These are phyloP conservation scores for Mystacides longicornis DNA, from an alignment of 2,888 invertebrate species.

Conservation along the genomic window DNA sequence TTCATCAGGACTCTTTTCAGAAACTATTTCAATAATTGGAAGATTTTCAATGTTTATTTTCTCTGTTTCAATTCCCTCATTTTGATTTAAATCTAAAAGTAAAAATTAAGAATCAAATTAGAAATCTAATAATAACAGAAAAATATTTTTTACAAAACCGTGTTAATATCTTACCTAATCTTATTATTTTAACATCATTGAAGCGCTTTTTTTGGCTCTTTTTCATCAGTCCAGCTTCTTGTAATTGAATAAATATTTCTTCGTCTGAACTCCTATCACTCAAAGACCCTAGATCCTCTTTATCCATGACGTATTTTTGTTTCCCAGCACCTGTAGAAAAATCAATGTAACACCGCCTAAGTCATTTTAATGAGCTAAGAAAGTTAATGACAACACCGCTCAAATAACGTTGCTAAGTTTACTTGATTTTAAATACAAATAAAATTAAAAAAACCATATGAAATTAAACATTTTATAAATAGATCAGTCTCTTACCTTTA, in stretches of 20 bases:
- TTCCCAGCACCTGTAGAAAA: not conserved
- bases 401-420: not conserved
- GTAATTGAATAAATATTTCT: not conserved
- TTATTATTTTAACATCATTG: conserved; percentile 3
- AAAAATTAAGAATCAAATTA: not conserved
- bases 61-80: not conserved
- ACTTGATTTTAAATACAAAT: not conserved
- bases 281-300: not conserved
- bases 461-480: not conserved
- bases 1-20: not conserved
- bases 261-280: conserved; percentile 2
- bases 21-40: not conserved
- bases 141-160: not conserved
- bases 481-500: not conserved
- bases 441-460: not conserved
- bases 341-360: conserved; percentile 3
- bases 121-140: not conserved
- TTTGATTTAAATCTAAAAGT: conserved; percentile 1
- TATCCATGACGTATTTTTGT: not conserved
- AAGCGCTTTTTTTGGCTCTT: not conserved
- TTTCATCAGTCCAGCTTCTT: not conserved
- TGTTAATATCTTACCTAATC: not conserved
- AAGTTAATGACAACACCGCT: conserved; percentile 1
- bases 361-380: not conserved
- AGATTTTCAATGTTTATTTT: not conserved